Evolutionary conservation across 2,797 vertebrate species (phyloP).

Genomic region (Brachymystax lenok): DNA sequence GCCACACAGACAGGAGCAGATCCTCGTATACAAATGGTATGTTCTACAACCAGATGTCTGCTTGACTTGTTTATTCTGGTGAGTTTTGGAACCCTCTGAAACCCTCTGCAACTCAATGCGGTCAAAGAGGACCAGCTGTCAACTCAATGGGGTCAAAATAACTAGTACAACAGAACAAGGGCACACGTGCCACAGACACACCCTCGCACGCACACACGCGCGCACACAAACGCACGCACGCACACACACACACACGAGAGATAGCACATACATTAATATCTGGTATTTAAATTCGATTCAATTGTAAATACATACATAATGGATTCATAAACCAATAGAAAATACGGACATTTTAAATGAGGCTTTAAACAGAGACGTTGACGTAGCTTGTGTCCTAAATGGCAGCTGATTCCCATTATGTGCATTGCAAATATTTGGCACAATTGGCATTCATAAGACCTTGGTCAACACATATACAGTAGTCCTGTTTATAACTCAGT

Average conservation of each 20-base stretch:
- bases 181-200: not conserved
- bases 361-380: not conserved
- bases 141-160: no score
- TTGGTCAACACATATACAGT: no score
- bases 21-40: not conserved
- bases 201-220: not conserved
- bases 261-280: not conserved
- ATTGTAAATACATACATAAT: not conserved
- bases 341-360: not conserved
- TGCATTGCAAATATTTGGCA: not conserved
- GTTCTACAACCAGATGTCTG: not conserved
- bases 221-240: not conserved
- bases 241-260: not conserved
- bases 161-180: not conserved
- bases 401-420: not conserved
- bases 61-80: not conserved
- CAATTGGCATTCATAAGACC: no score
- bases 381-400: not conserved
- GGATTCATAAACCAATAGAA: not conserved
- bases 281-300: not conserved
- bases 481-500: no score
- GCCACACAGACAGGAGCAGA: no score
- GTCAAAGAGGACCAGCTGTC: no score
- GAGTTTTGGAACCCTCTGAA: not conserved
- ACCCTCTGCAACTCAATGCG: no score